Conservation (phyloP, 2,888 invertebrate species). For the Parascotia fuliginaria region DNA sequence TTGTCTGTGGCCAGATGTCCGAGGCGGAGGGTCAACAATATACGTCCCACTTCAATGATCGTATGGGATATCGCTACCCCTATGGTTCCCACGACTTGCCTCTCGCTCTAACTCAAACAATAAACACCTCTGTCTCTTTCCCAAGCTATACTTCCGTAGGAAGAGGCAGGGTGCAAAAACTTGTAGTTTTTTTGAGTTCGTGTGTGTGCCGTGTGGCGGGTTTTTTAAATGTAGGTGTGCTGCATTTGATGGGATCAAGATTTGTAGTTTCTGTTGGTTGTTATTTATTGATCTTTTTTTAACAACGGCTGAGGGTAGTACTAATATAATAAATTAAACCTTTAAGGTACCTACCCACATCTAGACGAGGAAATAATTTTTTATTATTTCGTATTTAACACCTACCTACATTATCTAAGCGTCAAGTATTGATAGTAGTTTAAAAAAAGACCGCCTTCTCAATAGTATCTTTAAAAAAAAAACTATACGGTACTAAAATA, state of each 20-base stretch:
- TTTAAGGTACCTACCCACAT: no score
- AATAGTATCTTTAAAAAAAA: no score
- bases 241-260: conserved; percentile 24
- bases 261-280: conserved; percentile 9
- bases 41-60: conserved; percentile 72
- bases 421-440: no score
- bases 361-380: no score
- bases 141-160: conserved; percentile 74
- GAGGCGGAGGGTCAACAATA: conserved; percentile 57
- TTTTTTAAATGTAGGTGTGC: conserved; percentile 40
- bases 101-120: conserved; percentile 52
- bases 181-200: conserved; percentile 69
- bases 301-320: neutral
- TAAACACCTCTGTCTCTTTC: conserved; percentile 44
- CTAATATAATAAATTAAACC: no score
- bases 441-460: no score
- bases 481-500: no score
- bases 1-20: conserved; percentile 43
- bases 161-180: conserved; percentile 80
- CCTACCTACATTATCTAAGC: no score
- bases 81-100: conserved; percentile 77
- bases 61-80: conserved; percentile 84
- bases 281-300: conserved; percentile 2
- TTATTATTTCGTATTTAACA: no score
- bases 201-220: conserved; percentile 75